Base-by-base conservation (phyloP, 1,140 invertebrate species). In the Diorhabda elongata region DNA sequence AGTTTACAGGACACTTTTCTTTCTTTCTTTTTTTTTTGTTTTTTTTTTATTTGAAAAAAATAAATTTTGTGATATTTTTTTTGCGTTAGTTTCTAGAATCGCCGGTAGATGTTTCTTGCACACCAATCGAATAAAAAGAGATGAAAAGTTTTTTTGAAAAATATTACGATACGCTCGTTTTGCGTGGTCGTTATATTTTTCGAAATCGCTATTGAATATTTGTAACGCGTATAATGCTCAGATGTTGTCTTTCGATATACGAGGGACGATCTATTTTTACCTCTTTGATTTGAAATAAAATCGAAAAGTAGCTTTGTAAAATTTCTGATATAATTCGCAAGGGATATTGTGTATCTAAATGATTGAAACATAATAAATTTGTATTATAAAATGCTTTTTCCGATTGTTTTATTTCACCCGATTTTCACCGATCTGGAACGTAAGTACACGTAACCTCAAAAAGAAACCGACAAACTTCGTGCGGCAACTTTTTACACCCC, bases 291-390 rank as follows among this genome's bases (percentile, higher is more conserved):
- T 58, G 43, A 73, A 68, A n/a, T 61, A 70, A 69, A 78, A 72
- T 74, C 64, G 71, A 73, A 71, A 67, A 74, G 75, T 79, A 80
- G 79, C 78, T 79, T 79, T 80, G 76, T 80, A 78, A 79, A 80
- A 73, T 76, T 75, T 76, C 77, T 78, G 71, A 70, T 76, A 78
- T 78, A 72, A 79, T 79, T 79, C 76, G 79, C 79, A 74, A 80
- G 74, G 76, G 75, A 80, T 77, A 78, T 79, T 79, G 76, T 80
- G 80, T 81, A 77, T 81, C 75, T 74, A 75, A 74, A 75, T 56
- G 45, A 71, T 75, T 26, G 76, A 77, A 79, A 77, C 79, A 74
- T 79, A 80, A 81, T 81, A 81, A 81, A 81, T 81, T 81, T 81
- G 80, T 81, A 81, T 79, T 80, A 81, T 80, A 79, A 77, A 77